Conservation (phyloP, 2,888 invertebrate species). For the Caenorhabditis sp. region DNA sequence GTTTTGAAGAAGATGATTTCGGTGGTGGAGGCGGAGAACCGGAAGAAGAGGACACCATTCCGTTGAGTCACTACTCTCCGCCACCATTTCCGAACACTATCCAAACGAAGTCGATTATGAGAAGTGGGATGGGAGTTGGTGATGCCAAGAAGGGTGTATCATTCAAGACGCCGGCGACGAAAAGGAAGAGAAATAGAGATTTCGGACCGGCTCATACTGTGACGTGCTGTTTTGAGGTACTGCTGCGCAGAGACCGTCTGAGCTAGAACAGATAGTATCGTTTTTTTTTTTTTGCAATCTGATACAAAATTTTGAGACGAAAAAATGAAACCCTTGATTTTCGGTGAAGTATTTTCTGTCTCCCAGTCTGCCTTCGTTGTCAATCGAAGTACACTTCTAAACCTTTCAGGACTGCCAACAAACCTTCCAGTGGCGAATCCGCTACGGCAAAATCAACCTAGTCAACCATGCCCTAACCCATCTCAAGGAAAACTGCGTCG, state of each 20-base stretch:
- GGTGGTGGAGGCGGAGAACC: too few species aligned
- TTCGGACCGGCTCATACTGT: not conserved
- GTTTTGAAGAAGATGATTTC: too few species aligned
- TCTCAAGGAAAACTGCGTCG: not conserved
- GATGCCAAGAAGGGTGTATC: constrained; percentile 6
- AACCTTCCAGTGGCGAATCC: not conserved
- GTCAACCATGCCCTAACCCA: constrained; percentile 3
- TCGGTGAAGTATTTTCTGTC: too few species aligned
- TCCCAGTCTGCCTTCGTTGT: too few species aligned
- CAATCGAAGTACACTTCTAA: too few species aligned
- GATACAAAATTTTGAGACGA: too few species aligned
- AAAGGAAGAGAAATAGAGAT: not conserved
- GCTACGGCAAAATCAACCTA: constrained; percentile 5
- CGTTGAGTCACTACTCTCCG: not conserved
- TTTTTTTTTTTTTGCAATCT: too few species aligned
- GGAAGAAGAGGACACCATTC: constrained; percentile 25
- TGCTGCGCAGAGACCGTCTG: too few species aligned
- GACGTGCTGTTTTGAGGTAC: not conserved
- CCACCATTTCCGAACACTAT: constrained; percentile 1
- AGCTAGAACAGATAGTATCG: too few species aligned
- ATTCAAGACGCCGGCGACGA: not conserved
- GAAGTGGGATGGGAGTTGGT: not conserved
- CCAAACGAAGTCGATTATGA: constrained; percentile 21
- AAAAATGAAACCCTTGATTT: too few species aligned
- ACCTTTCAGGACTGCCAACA: constrained; percentile 6